Base-by-base conservation (phyloP, 2,113 vertebrate species). In the Myrmecophaga tridactyla region DNA sequence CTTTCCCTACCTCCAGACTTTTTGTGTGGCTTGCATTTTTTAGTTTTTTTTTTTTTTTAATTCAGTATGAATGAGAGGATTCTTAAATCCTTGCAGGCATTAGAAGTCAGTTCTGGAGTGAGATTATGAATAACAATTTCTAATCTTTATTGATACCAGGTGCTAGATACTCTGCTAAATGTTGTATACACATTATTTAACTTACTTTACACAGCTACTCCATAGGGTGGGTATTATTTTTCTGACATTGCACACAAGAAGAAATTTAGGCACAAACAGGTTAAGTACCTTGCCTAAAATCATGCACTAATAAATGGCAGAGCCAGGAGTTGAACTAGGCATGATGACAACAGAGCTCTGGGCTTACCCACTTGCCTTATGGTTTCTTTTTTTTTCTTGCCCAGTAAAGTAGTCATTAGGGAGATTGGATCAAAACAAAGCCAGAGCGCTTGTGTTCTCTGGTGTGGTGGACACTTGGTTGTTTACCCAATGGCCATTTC, bases 271-370 rank as follows among this genome's bases (percentile, higher is more conserved):
- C 51, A 86, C 17, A 31, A 41, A 88, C 77, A 94, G 3, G 3
- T 58, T 72, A 95, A 92, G 18, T 65, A 80, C 93, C 12, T 94
- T 94, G 70, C 29, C n/a, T 92, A 62, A 48, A 86, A 65, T 51
- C 8, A 51, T 65, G 43, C 11, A 90, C 34, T 69, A 25, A 11
- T 39, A 73, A 96, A 53, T 89, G 43, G 7, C 23, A 80, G 67
- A 67, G 41, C 31, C 56, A 39, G 34, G 53, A 84, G 83, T 86
- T 80, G 75, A 89, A 81, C 21, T 12, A 5, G 34, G n/a, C 20
- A 9, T 25, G 27, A n/a, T 76, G 41, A 86, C 23, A 10, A 10
- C 9, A 90, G 75, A 34, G 20, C 3, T 7, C 10, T 34, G 9
- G 15, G 58, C n/a, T 58, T 72, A 56, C 13, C 23, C 46, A n/a